Conservation (phyloP, 2,888 invertebrate species). For the Bruchidius siliquastri region DNA sequence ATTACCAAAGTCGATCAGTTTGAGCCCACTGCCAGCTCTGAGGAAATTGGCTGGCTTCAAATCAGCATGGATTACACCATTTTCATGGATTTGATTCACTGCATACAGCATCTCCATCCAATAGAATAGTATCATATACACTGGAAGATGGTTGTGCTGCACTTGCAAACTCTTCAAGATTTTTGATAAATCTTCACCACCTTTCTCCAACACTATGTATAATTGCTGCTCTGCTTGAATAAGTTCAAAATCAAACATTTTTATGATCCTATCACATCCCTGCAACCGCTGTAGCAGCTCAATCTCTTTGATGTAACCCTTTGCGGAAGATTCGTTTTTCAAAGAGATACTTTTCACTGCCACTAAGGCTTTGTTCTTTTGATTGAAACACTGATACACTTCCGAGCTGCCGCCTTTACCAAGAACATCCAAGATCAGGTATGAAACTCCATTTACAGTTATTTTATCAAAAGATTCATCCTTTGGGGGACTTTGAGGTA, state of each 20-base stretch:
- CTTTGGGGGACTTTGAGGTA: conserved; percentile 3
- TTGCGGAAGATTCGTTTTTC: conserved; percentile 63
- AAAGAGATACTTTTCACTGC: conserved; percentile 85
- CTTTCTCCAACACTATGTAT: conserved; percentile 87
- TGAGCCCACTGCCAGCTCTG: conserved; percentile 76
- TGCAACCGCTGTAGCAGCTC: conserved; percentile 75
- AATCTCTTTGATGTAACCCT: conserved; percentile 82
- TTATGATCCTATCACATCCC: conserved; percentile 76
- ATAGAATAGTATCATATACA: conserved; percentile 78
- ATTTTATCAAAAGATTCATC: conserved; percentile 47
- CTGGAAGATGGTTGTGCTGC: conserved; percentile 53
- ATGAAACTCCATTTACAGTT: conserved; percentile 67
- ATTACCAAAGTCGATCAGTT: conserved; percentile 93
- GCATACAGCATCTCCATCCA: conserved; percentile 93
- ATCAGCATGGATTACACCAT: conserved; percentile 91
- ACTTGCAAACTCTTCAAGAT: conserved; percentile 57
- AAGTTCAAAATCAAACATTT: conserved; percentile 78
- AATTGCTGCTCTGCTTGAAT: conserved; percentile 60
- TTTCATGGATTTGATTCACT: conserved; percentile 78
- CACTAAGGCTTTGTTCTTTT: conserved; percentile 53
- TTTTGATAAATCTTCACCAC: conserved; percentile 81
- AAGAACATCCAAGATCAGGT: conserved; percentile 67
- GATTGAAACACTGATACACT: conserved; percentile 70
- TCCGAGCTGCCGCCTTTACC: conserved; percentile 90
- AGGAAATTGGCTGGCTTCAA: conserved; percentile 96